These are phyloP conservation scores for Sylvilagus bachmani DNA, from an alignment of 2,113 vertebrate genomes.

Conservation along the genomic window DNA sequence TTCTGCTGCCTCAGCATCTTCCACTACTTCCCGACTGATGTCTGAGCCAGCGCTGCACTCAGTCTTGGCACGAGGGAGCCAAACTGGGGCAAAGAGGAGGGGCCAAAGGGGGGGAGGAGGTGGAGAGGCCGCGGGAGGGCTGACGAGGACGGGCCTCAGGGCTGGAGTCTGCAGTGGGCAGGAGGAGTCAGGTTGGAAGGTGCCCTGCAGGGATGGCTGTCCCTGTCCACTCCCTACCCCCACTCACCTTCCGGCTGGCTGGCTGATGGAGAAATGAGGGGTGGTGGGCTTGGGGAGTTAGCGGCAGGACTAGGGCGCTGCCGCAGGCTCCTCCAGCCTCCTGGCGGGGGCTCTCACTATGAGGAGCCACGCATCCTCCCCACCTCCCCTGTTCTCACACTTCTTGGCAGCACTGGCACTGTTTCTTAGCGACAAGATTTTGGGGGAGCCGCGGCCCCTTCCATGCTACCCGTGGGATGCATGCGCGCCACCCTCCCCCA, in stretches of 20 bases:
- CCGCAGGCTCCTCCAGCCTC: conserved; percentile 17
- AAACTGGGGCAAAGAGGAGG: conserved; percentile 59
- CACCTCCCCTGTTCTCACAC: conserved; percentile 78
- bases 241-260: not conserved
- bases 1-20: conserved; percentile 81
- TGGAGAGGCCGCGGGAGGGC: conserved; percentile 8
- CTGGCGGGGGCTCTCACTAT: conserved; percentile 69
- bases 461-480: conserved; percentile 75
- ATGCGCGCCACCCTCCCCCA: conserved; percentile 68
- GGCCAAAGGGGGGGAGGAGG: not conserved
- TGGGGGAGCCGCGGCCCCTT: conserved; percentile 78
- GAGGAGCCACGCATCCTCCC: conserved; percentile 55
- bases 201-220: not conserved
- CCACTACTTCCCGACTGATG: conserved; percentile 69
- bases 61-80: conserved; percentile 71
- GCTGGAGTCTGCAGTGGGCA: not conserved
- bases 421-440: conserved; percentile 85
- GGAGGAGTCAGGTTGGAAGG: conserved; percentile 37
- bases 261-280: not conserved
- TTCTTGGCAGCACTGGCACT: conserved; percentile 78
- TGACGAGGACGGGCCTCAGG: not conserved
- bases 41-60: conserved; percentile 78
- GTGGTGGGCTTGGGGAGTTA: conserved; percentile 35
- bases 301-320: not conserved
- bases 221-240: not conserved